Evolutionary conservation across 2,888 invertebrate species (phyloP), one percentile per base, ranked within the genome.

Genomic region (Eilema sororculum): DNA sequence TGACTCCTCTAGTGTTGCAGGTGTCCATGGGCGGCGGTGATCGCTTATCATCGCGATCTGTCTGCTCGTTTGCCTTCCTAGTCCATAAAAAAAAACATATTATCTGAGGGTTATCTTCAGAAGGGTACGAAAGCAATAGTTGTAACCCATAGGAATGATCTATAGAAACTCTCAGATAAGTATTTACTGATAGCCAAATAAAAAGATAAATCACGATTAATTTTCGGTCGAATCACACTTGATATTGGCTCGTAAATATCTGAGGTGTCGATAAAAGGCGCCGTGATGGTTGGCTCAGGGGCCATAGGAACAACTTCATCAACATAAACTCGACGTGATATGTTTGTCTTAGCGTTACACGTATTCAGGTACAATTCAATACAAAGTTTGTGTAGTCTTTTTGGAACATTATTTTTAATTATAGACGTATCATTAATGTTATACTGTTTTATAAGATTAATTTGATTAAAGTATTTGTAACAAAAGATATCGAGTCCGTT

Each of bases 271-370:
- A 65, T 65, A 65, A 65, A 57, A 33, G 57, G 33, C 24, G 57
- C n/a, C 65, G 52, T 56, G 57, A 65, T 52, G 13, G 65, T 33
- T 20, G 30, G 30, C 33, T 37, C 22, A 33, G 33, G 22, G 52
- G 33, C 57, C 25, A 57, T 57, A 57, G 57, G 65, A 57, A 65
- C 65, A 37, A 37, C 56, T 57, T 65, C 65, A 65, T 65, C 65
- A 65, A 33, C 65, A 65, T 65, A 65, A 65, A 65, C 65, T 65
- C 28, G 24, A 24, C 65, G 33, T 65, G 57, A 65, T 65, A 57
- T 65, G 65, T 65, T 65, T 65, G 65, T 65, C 22, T 65, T 65
- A 57, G 16, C 57, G 22, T 57, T 57, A 65, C 65, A 16, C 30
- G 65, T 65, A 57, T 65, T 56, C 24, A 24, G 20, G 65, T 65